Conservation (phyloP, 2,888 invertebrate species). For the Sphinx pinastri region DNA sequence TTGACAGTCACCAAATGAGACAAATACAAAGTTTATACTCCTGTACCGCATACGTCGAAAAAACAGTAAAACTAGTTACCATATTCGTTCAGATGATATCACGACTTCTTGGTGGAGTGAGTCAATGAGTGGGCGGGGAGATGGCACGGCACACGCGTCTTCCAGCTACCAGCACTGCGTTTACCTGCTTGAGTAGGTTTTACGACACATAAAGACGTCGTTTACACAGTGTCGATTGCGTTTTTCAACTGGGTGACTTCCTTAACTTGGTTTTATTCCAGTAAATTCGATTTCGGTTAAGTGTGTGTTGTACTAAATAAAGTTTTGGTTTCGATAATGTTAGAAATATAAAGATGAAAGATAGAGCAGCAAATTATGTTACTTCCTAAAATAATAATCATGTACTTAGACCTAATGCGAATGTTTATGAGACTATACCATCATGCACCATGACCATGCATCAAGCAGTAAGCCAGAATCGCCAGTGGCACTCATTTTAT, state of each 20-base stretch:
- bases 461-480: no score
- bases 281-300: not conserved
- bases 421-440: no score
- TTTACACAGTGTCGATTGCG: conserved; percentile 9
- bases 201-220: not conserved
- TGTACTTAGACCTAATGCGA: no score
- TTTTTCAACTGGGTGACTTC: not conserved
- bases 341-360: no score
- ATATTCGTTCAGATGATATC: conserved; percentile 47
- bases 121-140: conserved; percentile 44
- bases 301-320: not conserved
- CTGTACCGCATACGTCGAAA: conserved; percentile 18
- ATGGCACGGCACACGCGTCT: conserved; percentile 38
- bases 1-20: conserved; percentile 15
- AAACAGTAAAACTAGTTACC: conserved; percentile 38
- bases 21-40: not conserved
- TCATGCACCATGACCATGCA: no score
- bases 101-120: conserved; percentile 37
- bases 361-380: no score
- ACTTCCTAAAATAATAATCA: no score
- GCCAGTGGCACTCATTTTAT: no score
- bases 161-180: conserved; percentile 8
- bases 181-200: not conserved
- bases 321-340: not conserved
- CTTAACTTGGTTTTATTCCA: conserved; percentile 11